These are phyloP conservation scores for Charanyca ferruginea DNA, from an alignment of 2,888 invertebrate genomes.

Conservation along the genomic window DNA sequence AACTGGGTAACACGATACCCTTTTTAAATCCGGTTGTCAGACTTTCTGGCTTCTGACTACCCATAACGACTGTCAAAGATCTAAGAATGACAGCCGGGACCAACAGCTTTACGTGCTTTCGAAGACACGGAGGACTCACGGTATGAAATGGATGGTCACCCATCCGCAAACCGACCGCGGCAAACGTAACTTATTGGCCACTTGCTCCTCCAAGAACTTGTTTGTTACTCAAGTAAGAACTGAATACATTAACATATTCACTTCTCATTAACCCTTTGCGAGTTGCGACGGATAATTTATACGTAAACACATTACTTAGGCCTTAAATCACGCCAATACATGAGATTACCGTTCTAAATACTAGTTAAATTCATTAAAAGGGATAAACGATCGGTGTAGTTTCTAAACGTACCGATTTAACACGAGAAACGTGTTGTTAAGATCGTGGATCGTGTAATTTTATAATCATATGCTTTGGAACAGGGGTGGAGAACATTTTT, in stretches of 20 bases:
- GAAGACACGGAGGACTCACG: too few relatives aligned
- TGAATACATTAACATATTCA: constrained; percentile 43
- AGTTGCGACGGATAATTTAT: constrained; percentile 43
- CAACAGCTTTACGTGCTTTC: too few relatives aligned
- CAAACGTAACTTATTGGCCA: too few relatives aligned
- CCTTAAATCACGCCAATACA: constrained; percentile 45
- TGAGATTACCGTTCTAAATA: constrained; percentile 48
- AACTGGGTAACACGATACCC: too few relatives aligned
- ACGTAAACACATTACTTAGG: constrained; percentile 36
- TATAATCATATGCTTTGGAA: constrained; percentile 49
- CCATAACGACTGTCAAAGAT: too few relatives aligned
- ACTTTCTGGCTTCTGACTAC: too few relatives aligned
- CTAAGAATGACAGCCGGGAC: too few relatives aligned
- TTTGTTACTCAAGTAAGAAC: constrained; percentile 14
- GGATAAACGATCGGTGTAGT: constrained; percentile 39
- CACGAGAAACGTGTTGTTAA: constrained; percentile 53
- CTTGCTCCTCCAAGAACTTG: too few relatives aligned
- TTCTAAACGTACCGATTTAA: constrained; percentile 54
- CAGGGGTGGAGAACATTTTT: constrained; percentile 5
- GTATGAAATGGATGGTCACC: too few relatives aligned
- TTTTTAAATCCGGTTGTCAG: too few relatives aligned
- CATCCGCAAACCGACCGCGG: too few relatives aligned
- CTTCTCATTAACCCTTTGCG: constrained; percentile 26
- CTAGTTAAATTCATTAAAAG: constrained; percentile 50
- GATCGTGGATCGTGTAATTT: constrained; percentile 56